phyloP scores from a whole-genome alignment of 1,140 invertebrate genomes.

The Caenorhabditis briggsae region DNA sequence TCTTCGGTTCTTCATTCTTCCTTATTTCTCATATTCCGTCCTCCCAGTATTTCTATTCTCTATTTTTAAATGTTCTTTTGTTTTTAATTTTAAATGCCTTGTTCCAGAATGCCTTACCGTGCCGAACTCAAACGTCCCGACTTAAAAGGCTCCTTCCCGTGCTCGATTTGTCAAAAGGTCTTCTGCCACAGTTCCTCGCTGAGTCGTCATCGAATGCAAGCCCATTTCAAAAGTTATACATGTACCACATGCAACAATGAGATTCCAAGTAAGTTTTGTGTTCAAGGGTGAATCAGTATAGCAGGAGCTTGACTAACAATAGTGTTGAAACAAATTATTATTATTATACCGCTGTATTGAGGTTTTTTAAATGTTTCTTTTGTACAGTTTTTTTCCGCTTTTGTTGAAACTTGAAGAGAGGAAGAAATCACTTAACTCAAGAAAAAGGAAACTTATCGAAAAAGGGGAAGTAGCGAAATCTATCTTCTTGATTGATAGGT shows the following conservation, averaged over 20 bases:
- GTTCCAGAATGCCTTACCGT: slow-evolving; percentile 68
- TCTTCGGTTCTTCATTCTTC: slow-evolving; percentile 1
- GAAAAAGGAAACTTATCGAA: background rate
- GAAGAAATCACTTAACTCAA: too few relatives aligned
- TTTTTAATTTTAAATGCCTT: background rate
- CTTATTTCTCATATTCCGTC: background rate
- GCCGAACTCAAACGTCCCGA: slow-evolving; percentile 70
- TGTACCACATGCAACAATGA: slow-evolving; percentile 70
- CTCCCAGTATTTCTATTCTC: background rate
- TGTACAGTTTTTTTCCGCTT: slow-evolving; percentile 14
- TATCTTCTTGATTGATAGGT: too few relatives aligned
- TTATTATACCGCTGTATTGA: slow-evolving; percentile 48
- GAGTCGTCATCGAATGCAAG: slow-evolving; percentile 69
- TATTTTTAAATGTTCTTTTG: background rate
- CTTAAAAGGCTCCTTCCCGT: slow-evolving; percentile 69
- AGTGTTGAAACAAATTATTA: slow-evolving; percentile 1
- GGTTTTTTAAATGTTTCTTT: slow-evolving; percentile 16
- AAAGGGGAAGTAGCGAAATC: too few relatives aligned
- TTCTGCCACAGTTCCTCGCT: slow-evolving; percentile 70
- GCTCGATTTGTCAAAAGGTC: slow-evolving; percentile 69
- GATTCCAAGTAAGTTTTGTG: slow-evolving; percentile 67
- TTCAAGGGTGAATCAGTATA: slow-evolving; percentile 42
- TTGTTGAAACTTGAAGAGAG: background rate
- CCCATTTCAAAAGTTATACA: slow-evolving; percentile 70
- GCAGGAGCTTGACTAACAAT: slow-evolving; percentile 52